These are phyloP conservation scores for Drosophila multiciliata DNA, from an alignment of 2,888 invertebrate genomes.

Conservation along the genomic window DNA sequence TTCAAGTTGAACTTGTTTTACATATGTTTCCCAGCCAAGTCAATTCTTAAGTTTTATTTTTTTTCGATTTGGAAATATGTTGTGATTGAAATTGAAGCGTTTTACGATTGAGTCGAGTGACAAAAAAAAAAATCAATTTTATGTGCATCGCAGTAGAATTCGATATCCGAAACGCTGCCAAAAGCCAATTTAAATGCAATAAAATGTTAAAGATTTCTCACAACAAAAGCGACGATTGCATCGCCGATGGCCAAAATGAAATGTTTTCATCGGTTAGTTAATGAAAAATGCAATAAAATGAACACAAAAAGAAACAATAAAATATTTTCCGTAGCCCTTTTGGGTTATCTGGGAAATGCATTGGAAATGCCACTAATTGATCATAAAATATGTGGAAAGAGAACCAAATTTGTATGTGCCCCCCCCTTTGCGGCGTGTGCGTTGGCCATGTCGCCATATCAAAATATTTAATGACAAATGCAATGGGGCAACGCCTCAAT, in stretches of 20 bases:
- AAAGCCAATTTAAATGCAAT: conserved; percentile 76
- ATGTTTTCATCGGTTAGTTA: conserved; percentile 70
- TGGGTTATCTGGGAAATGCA: conserved; percentile 55
- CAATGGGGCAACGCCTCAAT: conserved; percentile 63
- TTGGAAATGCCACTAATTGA: conserved; percentile 73
- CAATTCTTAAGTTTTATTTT: conserved; percentile 21
- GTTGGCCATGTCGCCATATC: conserved; percentile 29
- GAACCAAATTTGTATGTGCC: conserved; percentile 20
- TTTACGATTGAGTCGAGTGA: conserved; percentile 45
- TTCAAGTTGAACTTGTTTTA: conserved; percentile 55
- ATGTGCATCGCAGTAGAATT: conserved; percentile 52
- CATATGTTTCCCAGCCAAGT: conserved; percentile 42
- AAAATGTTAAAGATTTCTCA: conserved; percentile 68
- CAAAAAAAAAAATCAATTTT: conserved; percentile 48
- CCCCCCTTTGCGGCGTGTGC: conserved; percentile 33
- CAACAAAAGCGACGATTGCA: conserved; percentile 41
- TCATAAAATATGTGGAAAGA: conserved; percentile 62
- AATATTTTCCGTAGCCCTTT: conserved; percentile 23
- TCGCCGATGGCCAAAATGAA: conserved; percentile 49
- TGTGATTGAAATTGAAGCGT: conserved; percentile 52
- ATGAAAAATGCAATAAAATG: conserved; percentile 70
- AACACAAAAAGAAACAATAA: conserved; percentile 67
- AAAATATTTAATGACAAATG: conserved; percentile 61
- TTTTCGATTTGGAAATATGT: conserved; percentile 39
- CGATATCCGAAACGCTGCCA: conserved; percentile 71